Percentiles rank a stretch among this genome's conserved stretches.
phyloP scores from a whole-genome alignment of 2,888 invertebrate species.

The Acrocyrtus sp. region DNA sequence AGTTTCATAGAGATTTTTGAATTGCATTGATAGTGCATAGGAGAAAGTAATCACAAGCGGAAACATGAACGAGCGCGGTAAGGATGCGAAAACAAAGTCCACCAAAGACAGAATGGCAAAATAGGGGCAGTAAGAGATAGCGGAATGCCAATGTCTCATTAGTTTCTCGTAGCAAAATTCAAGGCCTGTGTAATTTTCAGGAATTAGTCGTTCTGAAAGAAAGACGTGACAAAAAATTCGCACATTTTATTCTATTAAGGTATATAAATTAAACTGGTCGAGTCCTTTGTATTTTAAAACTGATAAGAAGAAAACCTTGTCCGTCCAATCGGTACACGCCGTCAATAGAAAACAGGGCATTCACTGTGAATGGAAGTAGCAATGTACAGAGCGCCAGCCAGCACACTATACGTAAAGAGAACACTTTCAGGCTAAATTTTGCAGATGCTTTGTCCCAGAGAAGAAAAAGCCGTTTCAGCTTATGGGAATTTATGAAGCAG shows the following conservation, averaged over 20 bases:
- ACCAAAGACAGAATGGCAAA: conserved; percentile 3
- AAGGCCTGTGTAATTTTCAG: neutral
- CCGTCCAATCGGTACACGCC: conserved; percentile 12
- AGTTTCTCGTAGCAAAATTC: conserved; percentile 8
- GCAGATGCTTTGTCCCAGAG: neutral
- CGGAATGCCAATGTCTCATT: conserved; percentile 1
- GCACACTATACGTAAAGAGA: neutral
- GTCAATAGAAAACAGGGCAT: conserved; percentile 18
- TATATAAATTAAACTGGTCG: too few relatives aligned
- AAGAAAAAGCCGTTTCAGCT: conserved; percentile 4
- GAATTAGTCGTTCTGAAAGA: neutral
- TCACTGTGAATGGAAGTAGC: conserved; percentile 8
- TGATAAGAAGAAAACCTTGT: conserved; percentile 18
- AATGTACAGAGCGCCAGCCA: neutral
- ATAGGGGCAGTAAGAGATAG: neutral
- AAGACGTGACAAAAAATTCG: too few relatives aligned
- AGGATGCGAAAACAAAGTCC: conserved; percentile 20
- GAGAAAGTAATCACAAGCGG: conserved; percentile 7
- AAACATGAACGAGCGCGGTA: conserved; percentile 16
- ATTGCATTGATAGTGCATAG: conserved; percentile 22
- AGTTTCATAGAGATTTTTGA: conserved; percentile 6
- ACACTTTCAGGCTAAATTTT: neutral
- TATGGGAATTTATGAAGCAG: neutral
- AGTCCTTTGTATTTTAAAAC: too few relatives aligned
- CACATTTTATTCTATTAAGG: too few relatives aligned